phyloP scores from a whole-genome alignment of 2,113 vertebrate genomes.

The sheep (Ovis aries) region ARS-UI_Ramb_v3.0 NC_056069.1:6648001-6648500 shows the following conservation, averaged over 20 bases:
- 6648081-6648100: conserved; percentile 49
- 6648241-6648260: not conserved
- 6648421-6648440: not conserved
- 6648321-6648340: not conserved
- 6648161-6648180: not conserved
- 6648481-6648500: not conserved
- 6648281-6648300: not conserved
- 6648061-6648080: conserved; percentile 28
- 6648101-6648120: conserved; percentile 67
- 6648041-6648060: conserved; percentile 20
- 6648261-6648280: not conserved
- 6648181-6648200: not conserved
- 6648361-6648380: not conserved
- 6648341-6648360: not conserved
- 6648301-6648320: conserved; percentile 32
- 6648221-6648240: not conserved
- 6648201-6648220: not conserved
- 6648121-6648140: conserved; percentile 68
- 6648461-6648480: conserved; percentile 11
- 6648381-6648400: not conserved
- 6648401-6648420: conserved; percentile 33
- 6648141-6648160: conserved; percentile 39
- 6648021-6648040: conserved; percentile 76
- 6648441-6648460: conserved; percentile 53
- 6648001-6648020: conserved; percentile 58